A percentile compares a stretch with the other conserved stretches of the same genome.
Conservation (phyloP, 1,140 invertebrate genomes). For the Zaprionus ghesquierei region DNA sequence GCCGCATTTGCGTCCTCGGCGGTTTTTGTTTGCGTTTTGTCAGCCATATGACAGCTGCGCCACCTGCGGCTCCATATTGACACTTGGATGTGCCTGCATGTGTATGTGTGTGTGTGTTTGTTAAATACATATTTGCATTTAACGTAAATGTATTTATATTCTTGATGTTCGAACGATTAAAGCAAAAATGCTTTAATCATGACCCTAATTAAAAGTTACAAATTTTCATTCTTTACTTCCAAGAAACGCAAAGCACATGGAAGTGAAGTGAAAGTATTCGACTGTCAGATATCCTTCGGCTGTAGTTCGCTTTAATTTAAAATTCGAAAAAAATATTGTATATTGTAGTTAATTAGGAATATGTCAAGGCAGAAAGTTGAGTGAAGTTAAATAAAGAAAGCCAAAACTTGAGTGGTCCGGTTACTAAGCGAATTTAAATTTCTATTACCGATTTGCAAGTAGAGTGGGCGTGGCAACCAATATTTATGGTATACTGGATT, state of each 20-base stretch:
- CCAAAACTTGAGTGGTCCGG: too few relatives aligned
- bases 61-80: conserved; percentile 76
- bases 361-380: too few relatives aligned
- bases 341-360: too few relatives aligned
- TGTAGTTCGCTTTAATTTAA: too few relatives aligned
- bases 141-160: neutral
- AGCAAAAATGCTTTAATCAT: neutral
- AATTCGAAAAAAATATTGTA: too few relatives aligned
- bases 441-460: too few relatives aligned
- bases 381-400: too few relatives aligned
- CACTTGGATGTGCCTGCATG: conserved; percentile 25
- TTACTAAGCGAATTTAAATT: too few relatives aligned
- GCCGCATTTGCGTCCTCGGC: conserved; percentile 47
- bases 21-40: conserved; percentile 77
- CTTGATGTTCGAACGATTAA: neutral
- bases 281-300: neutral
- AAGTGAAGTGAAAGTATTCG: neutral
- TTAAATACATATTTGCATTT: neutral
- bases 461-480: too few relatives aligned
- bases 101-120: neutral
- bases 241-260: neutral
- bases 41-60: conserved; percentile 65
- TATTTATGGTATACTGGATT: too few relatives aligned
- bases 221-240: neutral
- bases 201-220: neutral